Conservation (phyloP, 2,113 vertebrate genomes). For the Rhynchomys soricoides region DNA sequence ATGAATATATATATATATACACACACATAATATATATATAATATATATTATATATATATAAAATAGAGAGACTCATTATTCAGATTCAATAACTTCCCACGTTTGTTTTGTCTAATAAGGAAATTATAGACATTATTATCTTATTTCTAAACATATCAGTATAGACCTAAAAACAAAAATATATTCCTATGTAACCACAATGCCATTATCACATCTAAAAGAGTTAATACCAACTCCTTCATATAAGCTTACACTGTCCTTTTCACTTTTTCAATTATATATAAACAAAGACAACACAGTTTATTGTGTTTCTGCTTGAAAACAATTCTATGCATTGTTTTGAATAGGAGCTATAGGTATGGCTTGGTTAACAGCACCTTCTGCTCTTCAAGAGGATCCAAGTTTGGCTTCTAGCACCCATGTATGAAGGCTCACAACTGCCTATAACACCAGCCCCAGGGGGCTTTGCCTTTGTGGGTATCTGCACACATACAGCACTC, state of each 20-base stretch:
- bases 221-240: constrained; percentile 10
- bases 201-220: constrained; percentile 30
- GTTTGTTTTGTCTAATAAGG: constrained; percentile 21
- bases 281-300: constrained; percentile 24
- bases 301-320: constrained; percentile 26
- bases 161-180: constrained; percentile 26
- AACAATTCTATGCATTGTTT: constrained; percentile 66
- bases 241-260: background rate
- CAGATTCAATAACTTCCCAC: constrained; percentile 32
- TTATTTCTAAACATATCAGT: constrained; percentile 26
- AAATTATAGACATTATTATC: constrained; percentile 1
- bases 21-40: background rate
- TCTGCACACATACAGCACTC: background rate
- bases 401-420: background rate
- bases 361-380: background rate
- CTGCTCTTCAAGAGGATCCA: background rate
- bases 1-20: background rate
- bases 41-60: too few species aligned
- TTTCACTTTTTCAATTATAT: background rate
- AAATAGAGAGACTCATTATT: constrained; percentile 6
- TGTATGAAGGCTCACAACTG: background rate
- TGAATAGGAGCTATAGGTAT: constrained; percentile 14
- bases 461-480: background rate
- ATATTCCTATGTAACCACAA: constrained; percentile 24
- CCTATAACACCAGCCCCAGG: background rate